Percentiles rank a stretch among this genome's conserved stretches.
These are phyloP conservation scores for Seriola rivoliana DNA, from an alignment of 2,113 vertebrate genomes.

Conservation along the genomic window DNA sequence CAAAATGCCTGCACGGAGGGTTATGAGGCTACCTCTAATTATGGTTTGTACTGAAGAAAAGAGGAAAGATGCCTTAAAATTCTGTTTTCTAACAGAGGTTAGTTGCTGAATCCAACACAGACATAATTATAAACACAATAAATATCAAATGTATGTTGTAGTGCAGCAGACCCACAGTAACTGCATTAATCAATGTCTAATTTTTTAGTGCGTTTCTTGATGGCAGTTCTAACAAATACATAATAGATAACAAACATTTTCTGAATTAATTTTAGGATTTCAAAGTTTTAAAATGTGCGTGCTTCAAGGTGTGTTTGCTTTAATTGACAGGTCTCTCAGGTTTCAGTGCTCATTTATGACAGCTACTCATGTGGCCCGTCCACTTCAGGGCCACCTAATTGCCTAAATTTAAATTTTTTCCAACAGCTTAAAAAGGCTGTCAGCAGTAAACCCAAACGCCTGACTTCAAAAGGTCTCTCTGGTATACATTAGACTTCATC, in stretches of 20 bases:
- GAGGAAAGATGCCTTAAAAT: not conserved
- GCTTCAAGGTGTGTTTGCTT: not conserved
- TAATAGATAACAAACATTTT: not conserved
- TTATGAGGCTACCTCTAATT: not conserved
- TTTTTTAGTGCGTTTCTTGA: constrained; percentile 12
- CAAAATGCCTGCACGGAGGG: not conserved
- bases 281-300: not conserved
- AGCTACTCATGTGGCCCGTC: not conserved
- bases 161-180: not conserved
- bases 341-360: constrained; percentile 1
- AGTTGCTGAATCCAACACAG: not conserved
- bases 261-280: not conserved
- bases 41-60: not conserved
- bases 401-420: not conserved
- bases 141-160: not conserved
- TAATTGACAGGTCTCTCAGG: constrained; percentile 9
- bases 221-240: not conserved
- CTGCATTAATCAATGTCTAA: not conserved
- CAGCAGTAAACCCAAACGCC: not conserved
- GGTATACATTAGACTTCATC: not conserved
- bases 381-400: constrained; percentile 22
- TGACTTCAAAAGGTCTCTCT: constrained; percentile 15
- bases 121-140: not conserved
- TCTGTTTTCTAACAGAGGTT: not conserved
- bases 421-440: constrained; percentile 4